Conservation (phyloP, 1,140 invertebrate species). For the Drosophila pachea region DNA sequence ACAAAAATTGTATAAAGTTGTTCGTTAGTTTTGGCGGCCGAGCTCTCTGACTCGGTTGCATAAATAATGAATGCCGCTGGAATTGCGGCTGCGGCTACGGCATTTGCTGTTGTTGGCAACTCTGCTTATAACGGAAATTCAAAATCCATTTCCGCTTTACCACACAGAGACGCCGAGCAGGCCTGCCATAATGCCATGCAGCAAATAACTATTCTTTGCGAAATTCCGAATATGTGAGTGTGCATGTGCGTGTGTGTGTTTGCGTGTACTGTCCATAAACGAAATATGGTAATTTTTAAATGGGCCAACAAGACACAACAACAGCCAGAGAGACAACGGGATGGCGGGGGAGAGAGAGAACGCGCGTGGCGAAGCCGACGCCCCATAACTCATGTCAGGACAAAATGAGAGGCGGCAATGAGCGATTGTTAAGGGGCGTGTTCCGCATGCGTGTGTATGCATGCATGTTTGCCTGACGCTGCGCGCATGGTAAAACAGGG, state of each 20-base stretch:
- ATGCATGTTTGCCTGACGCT: conserved; percentile 13
- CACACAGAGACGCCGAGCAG: conserved; percentile 1
- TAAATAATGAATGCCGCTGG: conserved; percentile 40
- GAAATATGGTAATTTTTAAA: conserved; percentile 66
- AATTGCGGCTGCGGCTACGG: conserved; percentile 20
- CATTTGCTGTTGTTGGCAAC: too few relatives aligned
- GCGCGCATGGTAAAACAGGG: conserved; percentile 23
- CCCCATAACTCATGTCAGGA: conserved; percentile 61
- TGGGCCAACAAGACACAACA: conserved; percentile 32
- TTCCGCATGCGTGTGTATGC: neutral
- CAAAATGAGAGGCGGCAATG: conserved; percentile 44
- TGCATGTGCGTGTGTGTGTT: conserved; percentile 14
- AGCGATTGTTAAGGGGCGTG: conserved; percentile 51
- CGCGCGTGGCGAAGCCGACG: neutral
- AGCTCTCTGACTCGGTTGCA: conserved; percentile 18
- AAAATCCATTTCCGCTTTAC: conserved; percentile 63
- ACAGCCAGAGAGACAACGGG: neutral
- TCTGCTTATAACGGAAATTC: conserved; percentile 61
- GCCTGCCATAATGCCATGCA: conserved; percentile 22
- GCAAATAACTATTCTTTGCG: conserved; percentile 39
- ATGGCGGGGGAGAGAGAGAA: neutral
- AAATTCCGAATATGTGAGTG: conserved; percentile 20
- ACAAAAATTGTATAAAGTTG: conserved; percentile 18
- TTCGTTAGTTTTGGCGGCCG: conserved; percentile 13
- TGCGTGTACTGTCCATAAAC: conserved; percentile 19